A percentile compares a stretch with the other conserved stretches of the same genome.
Evolutionary conservation across 1,140 invertebrate genomes (phyloP).

Genomic region (Hirudo medicinalis): DNA sequence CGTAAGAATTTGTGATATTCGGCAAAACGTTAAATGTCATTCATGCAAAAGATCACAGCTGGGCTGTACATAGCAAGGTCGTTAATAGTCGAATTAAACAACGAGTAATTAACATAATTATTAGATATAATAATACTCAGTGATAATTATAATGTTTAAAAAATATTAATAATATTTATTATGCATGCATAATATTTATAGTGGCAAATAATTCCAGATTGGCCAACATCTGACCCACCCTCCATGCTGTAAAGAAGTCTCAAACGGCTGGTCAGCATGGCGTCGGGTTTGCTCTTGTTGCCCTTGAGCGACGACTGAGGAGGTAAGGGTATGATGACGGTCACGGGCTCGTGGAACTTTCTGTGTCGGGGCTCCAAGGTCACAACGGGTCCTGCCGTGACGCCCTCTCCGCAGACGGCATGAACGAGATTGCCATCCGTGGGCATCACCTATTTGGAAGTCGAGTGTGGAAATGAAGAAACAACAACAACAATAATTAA

Average conservation of each 20-base stretch:
- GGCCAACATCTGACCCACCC: conserved; percentile 59
- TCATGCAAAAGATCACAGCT: too few species aligned
- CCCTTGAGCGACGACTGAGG: not conserved
- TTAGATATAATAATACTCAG: conserved; percentile 21
- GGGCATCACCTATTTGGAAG: conserved; percentile 61
- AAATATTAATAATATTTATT: too few species aligned
- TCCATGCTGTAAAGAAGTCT: conserved; percentile 27
- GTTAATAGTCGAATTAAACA: too few species aligned
- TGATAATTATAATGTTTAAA: too few species aligned
- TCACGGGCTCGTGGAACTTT: conserved; percentile 98
- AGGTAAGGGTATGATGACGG: conserved; percentile 89
- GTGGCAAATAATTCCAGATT: not conserved
- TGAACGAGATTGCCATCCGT: conserved; percentile 82
- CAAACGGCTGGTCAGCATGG: not conserved
- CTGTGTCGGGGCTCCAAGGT: conserved; percentile 90
- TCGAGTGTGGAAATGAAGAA: not conserved
- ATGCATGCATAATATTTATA: too few species aligned
- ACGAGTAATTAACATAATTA: too few species aligned
- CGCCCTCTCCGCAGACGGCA: conserved; percentile 72
- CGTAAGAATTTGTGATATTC: too few species aligned
- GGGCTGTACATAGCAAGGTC: too few species aligned
- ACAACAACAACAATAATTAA: too few species aligned
- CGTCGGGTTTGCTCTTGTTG: not conserved
- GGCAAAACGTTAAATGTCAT: too few species aligned
- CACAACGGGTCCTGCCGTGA: conserved; percentile 89